Evolutionary conservation across 1,140 invertebrate species (phyloP).

Genomic region (Scylla paramamosain): DNA sequence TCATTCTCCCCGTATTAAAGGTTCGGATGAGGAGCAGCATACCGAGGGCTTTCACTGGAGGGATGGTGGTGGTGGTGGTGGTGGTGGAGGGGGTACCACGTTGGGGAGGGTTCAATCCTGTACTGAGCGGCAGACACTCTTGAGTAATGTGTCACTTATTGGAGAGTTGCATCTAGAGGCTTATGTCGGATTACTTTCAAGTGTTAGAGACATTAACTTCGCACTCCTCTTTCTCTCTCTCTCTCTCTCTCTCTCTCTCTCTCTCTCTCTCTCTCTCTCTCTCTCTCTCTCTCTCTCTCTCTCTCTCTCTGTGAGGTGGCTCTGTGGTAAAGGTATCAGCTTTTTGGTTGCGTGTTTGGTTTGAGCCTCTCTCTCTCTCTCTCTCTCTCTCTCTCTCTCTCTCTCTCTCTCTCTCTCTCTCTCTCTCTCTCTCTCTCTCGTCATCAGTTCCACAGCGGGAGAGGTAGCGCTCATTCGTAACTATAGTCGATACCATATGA

Average conservation of each 20-base stretch:
- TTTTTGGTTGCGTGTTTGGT: background rate
- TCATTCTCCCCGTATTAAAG: background rate
- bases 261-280: conserved; percentile 8
- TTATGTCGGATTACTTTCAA: conserved; percentile 23
- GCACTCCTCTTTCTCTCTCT: background rate
- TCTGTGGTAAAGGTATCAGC: background rate
- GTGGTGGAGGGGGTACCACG: background rate
- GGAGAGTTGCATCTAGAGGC: background rate
- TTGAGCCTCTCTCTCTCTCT: background rate
- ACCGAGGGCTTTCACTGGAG: background rate
- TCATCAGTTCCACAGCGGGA: background rate
- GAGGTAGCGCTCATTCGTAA: background rate
- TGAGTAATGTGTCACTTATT: conserved; percentile 8
- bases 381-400: conserved; percentile 30
- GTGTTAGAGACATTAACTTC: background rate
- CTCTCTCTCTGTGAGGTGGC: background rate
- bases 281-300: conserved; percentile 28
- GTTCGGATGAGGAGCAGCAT: background rate
- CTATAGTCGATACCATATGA: background rate
- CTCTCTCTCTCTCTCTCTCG: conserved; percentile 2
- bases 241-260: conserved; percentile 29
- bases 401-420: conserved; percentile 18
- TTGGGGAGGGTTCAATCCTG: background rate
- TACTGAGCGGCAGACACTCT: background rate
- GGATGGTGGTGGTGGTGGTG: background rate